Percentiles rank a stretch among this genome's conserved stretches.
These are phyloP conservation scores for Phrynocephalus guinanensis DNA, from an alignment of 2,797 vertebrate genomes.

Conservation along the genomic window DNA sequence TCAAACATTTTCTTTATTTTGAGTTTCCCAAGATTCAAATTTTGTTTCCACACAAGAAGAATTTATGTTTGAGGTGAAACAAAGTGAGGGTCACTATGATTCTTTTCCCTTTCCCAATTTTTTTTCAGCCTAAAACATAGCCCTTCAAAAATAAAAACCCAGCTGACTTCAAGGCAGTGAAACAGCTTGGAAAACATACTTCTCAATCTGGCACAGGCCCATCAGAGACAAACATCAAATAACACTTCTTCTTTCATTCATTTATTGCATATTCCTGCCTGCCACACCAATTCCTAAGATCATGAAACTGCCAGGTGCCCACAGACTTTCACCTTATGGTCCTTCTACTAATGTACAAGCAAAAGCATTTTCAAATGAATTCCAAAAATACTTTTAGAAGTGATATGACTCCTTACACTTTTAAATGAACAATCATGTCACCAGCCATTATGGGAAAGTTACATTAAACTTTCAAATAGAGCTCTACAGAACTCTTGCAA, in stretches of 20 bases:
- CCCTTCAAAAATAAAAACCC: no score
- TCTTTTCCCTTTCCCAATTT: background rate
- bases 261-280: background rate
- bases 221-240: background rate
- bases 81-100: no score
- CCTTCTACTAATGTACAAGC: background rate
- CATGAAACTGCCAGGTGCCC: background rate
- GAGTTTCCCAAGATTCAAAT: background rate
- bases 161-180: background rate
- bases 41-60: background rate
- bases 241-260: background rate
- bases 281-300: background rate
- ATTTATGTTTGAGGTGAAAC: background rate
- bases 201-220: background rate
- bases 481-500: background rate
- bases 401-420: background rate
- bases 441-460: slow-evolving; percentile 25
- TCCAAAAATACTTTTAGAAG: background rate
- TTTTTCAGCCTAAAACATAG: background rate
- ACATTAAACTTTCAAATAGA: background rate
- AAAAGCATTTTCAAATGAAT: background rate
- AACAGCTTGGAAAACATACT: background rate
- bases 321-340: background rate
- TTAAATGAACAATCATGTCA: background rate
- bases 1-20: background rate